These are phyloP conservation scores for Orchestes rusci DNA, from an alignment of 2,888 invertebrate genomes.

Conservation along the genomic window DNA sequence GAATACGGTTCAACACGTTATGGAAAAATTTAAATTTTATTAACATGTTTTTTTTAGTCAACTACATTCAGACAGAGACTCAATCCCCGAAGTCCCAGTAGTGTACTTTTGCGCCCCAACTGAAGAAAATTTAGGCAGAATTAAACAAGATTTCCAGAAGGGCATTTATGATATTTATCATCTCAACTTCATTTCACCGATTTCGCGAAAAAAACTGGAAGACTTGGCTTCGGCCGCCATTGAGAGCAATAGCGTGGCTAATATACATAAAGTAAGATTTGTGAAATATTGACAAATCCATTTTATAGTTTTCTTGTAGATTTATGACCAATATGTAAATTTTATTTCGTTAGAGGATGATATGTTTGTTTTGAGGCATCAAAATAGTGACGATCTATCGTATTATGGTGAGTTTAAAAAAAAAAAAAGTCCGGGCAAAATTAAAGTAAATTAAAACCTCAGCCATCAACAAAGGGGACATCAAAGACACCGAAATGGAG, in stretches of 20 bases:
- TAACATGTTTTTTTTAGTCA: conserved; percentile 59
- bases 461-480: conserved; percentile 91
- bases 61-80: conserved; percentile 78
- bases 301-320: conserved; percentile 42
- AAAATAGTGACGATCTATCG: conserved; percentile 82
- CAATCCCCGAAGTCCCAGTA: conserved; percentile 98
- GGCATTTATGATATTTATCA: conserved; percentile 92
- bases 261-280: conserved; percentile 71
- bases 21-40: too few species aligned
- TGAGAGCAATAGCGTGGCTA: conserved; percentile 82
- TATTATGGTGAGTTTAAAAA: conserved; percentile 73
- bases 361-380: conserved; percentile 88
- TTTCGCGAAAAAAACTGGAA: conserved; percentile 88
- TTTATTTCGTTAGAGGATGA: conserved; percentile 98
- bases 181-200: conserved; percentile 94
- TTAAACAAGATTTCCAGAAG: conserved; percentile 83
- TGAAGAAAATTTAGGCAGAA: conserved; percentile 91
- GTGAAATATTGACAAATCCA: not conserved
- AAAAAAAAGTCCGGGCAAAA: too few species aligned
- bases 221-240: conserved; percentile 90
- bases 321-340: conserved; percentile 97
- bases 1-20: too few species aligned
- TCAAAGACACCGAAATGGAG: conserved; percentile 94
- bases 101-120: conserved; percentile 96
- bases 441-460: too few species aligned